Conservation (phyloP, 2,888 invertebrate species). For the Euphydryas editha region DNA sequence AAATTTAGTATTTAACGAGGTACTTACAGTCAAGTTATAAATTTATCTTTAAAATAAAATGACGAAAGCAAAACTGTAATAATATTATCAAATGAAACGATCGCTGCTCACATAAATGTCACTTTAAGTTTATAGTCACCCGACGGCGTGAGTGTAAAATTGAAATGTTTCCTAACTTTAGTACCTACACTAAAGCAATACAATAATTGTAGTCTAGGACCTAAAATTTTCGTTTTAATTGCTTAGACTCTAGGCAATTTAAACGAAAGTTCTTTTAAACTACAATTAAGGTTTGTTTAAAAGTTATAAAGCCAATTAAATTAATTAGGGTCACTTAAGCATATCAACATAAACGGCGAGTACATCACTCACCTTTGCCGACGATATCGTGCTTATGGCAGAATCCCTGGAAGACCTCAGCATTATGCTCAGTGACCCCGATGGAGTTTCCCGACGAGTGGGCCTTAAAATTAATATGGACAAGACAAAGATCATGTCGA, state of each 20-base stretch:
- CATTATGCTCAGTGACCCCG: too few species aligned
- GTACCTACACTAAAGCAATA: background rate
- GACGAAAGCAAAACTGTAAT: constrained; percentile 24
- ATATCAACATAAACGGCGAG: too few species aligned
- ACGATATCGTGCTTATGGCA: too few species aligned
- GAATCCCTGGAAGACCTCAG: too few species aligned
- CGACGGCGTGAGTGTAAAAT: constrained; percentile 20
- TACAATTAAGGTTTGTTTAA: background rate
- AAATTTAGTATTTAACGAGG: background rate
- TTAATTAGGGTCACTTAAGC: background rate
- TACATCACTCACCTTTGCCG: too few species aligned
- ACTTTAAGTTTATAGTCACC: constrained; percentile 24
- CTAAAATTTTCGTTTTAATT: too few species aligned
- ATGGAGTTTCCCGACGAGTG: too few species aligned
- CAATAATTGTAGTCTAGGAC: background rate
- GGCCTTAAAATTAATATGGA: too few species aligned
- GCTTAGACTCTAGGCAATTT: too few species aligned
- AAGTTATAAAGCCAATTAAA: background rate
- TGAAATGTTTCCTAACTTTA: constrained; percentile 14
- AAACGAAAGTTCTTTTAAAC: background rate
- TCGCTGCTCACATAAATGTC: constrained; percentile 33
- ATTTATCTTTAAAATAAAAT: constrained; percentile 17
- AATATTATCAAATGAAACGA: constrained; percentile 36
- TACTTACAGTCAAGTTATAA: background rate
- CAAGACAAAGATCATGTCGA: too few species aligned